Evolutionary conservation across 2,113 vertebrate species (phyloP).

Genomic region (Ciconia maguari): DNA sequence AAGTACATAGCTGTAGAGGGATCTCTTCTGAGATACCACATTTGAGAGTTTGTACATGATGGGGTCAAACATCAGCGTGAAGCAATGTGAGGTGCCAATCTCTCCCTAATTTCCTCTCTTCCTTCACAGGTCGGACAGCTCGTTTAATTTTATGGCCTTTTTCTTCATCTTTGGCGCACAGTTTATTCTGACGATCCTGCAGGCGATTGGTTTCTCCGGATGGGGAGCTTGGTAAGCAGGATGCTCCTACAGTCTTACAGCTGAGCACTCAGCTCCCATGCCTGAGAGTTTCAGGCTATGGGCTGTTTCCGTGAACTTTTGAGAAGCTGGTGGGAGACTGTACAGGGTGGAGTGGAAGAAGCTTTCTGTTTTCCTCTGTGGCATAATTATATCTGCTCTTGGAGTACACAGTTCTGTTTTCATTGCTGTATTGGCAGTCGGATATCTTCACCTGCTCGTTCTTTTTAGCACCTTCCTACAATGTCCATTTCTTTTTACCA

Average conservation of each 20-base stretch:
- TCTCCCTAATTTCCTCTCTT: background rate
- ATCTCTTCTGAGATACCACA: background rate
- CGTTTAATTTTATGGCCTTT: conserved; percentile 96
- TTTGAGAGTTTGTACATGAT: background rate
- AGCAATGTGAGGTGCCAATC: background rate
- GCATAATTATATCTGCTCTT: background rate
- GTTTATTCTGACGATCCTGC: conserved; percentile 83
- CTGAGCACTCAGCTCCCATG: fast-evolving
- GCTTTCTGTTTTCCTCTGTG: background rate
- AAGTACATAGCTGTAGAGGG: background rate
- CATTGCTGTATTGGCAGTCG: background rate
- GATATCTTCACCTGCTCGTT: background rate
- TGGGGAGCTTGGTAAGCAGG: conserved; percentile 93
- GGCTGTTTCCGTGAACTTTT: background rate
- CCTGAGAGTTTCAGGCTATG: background rate
- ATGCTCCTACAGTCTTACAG: background rate
- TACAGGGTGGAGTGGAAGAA: background rate
- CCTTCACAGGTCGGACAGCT: conserved; percentile 86
- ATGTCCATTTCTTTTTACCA: background rate
- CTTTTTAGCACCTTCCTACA: background rate
- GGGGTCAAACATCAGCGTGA: background rate
- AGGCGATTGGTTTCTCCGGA: conserved; percentile 81
- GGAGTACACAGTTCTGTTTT: background rate
- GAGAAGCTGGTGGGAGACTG: background rate
- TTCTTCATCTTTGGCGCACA: conserved; percentile 94